Evolutionary conservation across 2,797 vertebrate species (phyloP).

Genomic region (Apogon talboti): DNA sequence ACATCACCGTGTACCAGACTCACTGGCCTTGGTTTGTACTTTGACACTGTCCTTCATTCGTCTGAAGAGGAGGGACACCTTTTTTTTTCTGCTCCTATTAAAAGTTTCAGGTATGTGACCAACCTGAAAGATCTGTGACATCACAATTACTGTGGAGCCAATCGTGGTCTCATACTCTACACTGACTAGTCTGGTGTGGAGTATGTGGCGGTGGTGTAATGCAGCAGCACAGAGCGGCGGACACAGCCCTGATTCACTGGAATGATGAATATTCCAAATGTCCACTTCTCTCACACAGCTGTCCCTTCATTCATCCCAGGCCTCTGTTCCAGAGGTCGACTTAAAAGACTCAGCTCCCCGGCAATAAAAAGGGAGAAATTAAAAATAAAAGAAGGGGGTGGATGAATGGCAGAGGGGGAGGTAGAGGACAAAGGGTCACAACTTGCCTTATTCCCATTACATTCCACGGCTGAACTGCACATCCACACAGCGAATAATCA

Average conservation of each 20-base stretch:
- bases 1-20: too few species aligned
- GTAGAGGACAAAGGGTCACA: slow-evolving; percentile 72
- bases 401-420: slow-evolving; percentile 68
- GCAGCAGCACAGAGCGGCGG: slow-evolving; percentile 62
- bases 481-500: slow-evolving; percentile 54
- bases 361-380: slow-evolving; percentile 80
- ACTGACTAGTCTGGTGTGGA: too few species aligned
- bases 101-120: too few species aligned
- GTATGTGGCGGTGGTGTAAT: slow-evolving; percentile 39
- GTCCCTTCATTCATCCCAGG: slow-evolving; percentile 76
- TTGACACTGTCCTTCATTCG: too few species aligned
- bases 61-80: too few species aligned
- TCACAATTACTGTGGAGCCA: too few species aligned
- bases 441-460: slow-evolving; percentile 71
- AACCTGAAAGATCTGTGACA: too few species aligned
- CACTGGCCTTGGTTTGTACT: too few species aligned
- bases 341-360: slow-evolving; percentile 74
- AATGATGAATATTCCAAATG: slow-evolving; percentile 84
- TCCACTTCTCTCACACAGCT: slow-evolving; percentile 78
- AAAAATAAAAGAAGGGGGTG: slow-evolving; percentile 74
- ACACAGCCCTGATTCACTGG: slow-evolving; percentile 48
- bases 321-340: slow-evolving; percentile 71
- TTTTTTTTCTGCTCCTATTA: too few species aligned
- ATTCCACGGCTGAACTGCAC: slow-evolving; percentile 62
- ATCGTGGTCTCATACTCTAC: too few species aligned